Evolutionary conservation across 2,888 invertebrate genomes (phyloP).

Genomic region (Lobophora halterata): DNA sequence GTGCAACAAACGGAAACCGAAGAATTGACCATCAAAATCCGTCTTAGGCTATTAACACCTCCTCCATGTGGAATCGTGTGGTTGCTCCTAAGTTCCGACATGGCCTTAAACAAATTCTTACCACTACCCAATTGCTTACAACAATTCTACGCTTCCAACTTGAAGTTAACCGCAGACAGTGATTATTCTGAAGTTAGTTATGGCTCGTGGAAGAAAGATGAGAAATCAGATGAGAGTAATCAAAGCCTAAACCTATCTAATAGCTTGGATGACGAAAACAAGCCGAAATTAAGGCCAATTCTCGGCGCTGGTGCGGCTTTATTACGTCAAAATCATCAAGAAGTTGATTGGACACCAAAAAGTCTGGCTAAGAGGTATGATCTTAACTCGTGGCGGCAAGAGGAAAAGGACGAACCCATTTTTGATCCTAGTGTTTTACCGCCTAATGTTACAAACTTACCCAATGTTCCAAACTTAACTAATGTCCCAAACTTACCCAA

Average conservation of each 20-base stretch:
- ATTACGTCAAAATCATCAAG: constrained; percentile 55
- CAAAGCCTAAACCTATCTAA: constrained; percentile 58
- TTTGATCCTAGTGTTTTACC: constrained; percentile 60
- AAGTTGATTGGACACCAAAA: constrained; percentile 65
- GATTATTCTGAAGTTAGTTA: constrained; percentile 67
- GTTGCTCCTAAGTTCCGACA: constrained; percentile 64
- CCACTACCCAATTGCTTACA: constrained; percentile 68
- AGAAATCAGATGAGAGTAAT: constrained; percentile 47
- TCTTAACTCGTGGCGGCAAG: constrained; percentile 70
- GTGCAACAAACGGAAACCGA: constrained; percentile 63
- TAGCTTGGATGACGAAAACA: constrained; percentile 58
- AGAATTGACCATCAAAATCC: constrained; percentile 65
- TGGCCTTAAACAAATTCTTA: constrained; percentile 71
- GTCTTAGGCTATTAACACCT: constrained; percentile 58
- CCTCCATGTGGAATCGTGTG: constrained; percentile 67
- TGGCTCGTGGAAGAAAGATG: constrained; percentile 73
- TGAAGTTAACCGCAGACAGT: constrained; percentile 62
- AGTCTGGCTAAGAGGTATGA: constrained; percentile 63
- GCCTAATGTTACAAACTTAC: constrained; percentile 36
- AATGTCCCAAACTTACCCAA: constrained; percentile 15
- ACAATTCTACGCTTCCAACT: constrained; percentile 70
- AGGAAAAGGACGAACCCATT: constrained; percentile 55
- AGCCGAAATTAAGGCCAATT: constrained; percentile 68
- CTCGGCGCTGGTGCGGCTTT: constrained; percentile 67
- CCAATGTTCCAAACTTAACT: too few species aligned